Conservation (phyloP, 2,888 invertebrate species). For the Sympetrum striolatum region DNA sequence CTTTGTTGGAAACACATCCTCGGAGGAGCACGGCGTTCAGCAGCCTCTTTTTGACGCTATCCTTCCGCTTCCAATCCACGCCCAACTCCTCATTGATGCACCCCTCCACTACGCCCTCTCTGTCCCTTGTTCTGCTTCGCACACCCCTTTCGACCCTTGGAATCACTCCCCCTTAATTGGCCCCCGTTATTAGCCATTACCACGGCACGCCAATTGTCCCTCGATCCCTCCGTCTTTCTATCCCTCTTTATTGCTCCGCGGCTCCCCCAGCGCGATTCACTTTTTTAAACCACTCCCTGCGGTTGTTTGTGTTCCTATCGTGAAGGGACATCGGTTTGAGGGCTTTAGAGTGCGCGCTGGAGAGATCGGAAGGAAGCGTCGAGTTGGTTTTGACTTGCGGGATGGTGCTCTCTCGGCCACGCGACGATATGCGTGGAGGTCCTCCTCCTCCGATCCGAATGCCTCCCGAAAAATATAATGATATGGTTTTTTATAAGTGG, state of each 20-base stretch:
- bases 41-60: not conserved
- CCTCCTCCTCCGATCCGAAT: not conserved
- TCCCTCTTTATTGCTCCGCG: not conserved
- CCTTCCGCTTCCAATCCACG: not conserved
- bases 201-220: constrained; percentile 28
- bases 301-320: not conserved
- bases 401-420: not conserved
- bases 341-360: not conserved
- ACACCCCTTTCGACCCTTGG: constrained; percentile 5
- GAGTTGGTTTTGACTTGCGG: not conserved
- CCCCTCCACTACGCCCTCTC: not conserved
- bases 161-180: constrained; percentile 38
- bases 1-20: not conserved
- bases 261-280: constrained; percentile 11
- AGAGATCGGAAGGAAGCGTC: not conserved
- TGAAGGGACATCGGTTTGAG: constrained; percentile 15
- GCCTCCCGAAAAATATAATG: not conserved
- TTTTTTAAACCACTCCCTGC: constrained; percentile 14
- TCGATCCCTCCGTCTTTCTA: not conserved
- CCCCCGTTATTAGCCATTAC: constrained; percentile 34
- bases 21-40: not conserved
- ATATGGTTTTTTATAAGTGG: not conserved
- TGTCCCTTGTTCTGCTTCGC: not conserved
- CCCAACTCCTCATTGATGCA: not conserved
- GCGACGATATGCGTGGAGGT: too few species aligned